phyloP scores from a whole-genome alignment of 2,113 vertebrate species.

The Anas platyrhynchos region DNA sequence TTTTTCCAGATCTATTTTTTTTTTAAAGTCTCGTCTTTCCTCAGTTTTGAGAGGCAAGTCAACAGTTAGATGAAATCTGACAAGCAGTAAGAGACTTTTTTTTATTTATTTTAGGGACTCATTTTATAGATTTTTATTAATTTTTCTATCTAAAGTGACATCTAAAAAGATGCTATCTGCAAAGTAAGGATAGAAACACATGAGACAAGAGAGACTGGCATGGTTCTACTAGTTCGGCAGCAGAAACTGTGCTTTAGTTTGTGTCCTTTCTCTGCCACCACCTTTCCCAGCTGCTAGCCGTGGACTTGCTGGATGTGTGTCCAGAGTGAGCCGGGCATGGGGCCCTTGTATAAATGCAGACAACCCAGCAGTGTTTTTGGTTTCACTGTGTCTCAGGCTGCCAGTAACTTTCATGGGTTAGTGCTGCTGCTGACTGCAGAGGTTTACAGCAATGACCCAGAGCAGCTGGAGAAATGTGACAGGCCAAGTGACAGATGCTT shows the following conservation, averaged over 20 bases:
- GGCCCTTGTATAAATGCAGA: accelerated
- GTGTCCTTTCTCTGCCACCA: not conserved
- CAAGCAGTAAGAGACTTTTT: not conserved
- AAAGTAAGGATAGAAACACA: not conserved
- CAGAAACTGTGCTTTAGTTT: not conserved
- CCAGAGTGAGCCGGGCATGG: not conserved
- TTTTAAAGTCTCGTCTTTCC: not conserved
- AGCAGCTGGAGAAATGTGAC: not conserved
- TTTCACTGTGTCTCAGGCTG: not conserved
- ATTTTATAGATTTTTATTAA: not conserved
- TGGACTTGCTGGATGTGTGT: not conserved
- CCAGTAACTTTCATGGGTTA: accelerated
- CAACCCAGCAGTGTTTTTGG: not conserved
- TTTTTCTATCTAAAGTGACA: too few species aligned
- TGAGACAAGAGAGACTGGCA: accelerated
- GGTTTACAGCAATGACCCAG: not conserved
- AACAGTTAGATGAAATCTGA: not conserved
- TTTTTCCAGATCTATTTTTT: not conserved
- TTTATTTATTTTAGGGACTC: not conserved
- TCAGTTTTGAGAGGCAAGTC: not conserved
- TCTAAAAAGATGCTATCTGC: not conserved
- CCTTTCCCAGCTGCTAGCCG: not conserved
- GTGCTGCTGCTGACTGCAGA: not conserved
- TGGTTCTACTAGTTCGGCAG: not conserved
- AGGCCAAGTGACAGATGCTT: not conserved